These are phyloP conservation scores for Lottia scabra DNA, from an alignment of 2,888 invertebrate genomes.

Conservation along the genomic window DNA sequence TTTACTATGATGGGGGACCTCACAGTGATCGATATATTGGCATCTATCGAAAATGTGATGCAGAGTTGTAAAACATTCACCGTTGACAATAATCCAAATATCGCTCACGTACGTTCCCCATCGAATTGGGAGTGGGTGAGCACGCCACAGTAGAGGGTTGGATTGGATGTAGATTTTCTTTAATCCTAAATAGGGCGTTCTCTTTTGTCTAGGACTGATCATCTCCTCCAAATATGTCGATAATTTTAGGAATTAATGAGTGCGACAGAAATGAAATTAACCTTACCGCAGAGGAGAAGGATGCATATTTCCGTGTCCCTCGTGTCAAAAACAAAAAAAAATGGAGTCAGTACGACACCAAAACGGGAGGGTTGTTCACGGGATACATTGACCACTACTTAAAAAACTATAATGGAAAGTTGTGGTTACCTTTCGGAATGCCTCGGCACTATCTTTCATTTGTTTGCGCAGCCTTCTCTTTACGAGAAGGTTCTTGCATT, in stretches of 20 bases:
- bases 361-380: too few relatives aligned
- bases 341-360: too few relatives aligned
- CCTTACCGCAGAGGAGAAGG: not conserved
- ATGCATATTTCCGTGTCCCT: too few relatives aligned
- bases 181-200: not conserved
- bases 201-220: not conserved
- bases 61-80: not conserved
- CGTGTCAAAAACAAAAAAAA: too few relatives aligned
- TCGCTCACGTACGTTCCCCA: not conserved
- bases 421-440: too few relatives aligned
- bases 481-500: too few relatives aligned
- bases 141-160: accelerated
- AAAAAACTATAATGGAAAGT: too few relatives aligned
- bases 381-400: too few relatives aligned
- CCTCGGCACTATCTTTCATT: too few relatives aligned
- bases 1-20: not conserved
- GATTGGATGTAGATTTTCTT: not conserved
- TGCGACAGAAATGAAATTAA: not conserved
- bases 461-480: too few relatives aligned
- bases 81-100: not conserved
- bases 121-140: not conserved
- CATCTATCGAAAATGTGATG: not conserved
- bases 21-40: not conserved
- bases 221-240: not conserved
- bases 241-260: not conserved